phyloP scores from a whole-genome alignment of 2,888 invertebrate genomes.

The Acrobasis repandana region DNA sequence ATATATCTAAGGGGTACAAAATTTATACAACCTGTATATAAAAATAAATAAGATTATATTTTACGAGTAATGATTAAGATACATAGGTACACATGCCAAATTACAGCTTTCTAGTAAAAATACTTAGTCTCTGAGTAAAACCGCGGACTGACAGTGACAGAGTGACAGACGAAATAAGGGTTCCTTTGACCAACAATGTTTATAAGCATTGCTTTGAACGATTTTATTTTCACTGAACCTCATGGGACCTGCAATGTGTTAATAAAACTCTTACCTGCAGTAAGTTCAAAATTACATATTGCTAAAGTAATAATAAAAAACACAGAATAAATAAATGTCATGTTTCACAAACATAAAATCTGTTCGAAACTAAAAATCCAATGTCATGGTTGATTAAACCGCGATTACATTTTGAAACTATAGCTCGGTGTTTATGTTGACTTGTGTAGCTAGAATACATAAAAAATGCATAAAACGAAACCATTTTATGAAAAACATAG shows the following conservation, averaged over 20 bases:
- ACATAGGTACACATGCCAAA: too few relatives aligned
- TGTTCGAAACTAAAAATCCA: neutral
- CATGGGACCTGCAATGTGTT: neutral
- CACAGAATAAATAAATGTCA: slow-evolving; percentile 2
- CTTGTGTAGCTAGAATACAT: neutral
- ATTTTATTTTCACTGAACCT: too few relatives aligned
- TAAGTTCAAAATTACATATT: neutral
- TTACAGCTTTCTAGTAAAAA: too few relatives aligned
- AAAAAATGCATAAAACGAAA: neutral
- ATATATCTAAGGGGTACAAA: too few relatives aligned
- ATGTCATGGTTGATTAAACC: neutral
- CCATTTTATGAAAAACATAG: neutral
- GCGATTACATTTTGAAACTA: slow-evolving; percentile 6
- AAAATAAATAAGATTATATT: too few relatives aligned
- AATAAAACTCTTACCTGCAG: slow-evolving; percentile 6
- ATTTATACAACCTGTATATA: too few relatives aligned
- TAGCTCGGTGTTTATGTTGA: neutral
- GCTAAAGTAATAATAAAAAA: neutral
- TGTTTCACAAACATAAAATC: neutral
- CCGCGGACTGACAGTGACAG: too few relatives aligned
- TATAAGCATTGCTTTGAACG: too few relatives aligned
- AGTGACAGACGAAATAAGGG: too few relatives aligned
- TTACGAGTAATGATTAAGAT: too few relatives aligned
- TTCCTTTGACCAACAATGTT: too few relatives aligned
- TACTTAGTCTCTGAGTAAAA: too few relatives aligned